These are phyloP conservation scores for Protobothrops flavoviridis DNA, from an alignment of 2,113 vertebrate species.

Conservation along the genomic window DNA sequence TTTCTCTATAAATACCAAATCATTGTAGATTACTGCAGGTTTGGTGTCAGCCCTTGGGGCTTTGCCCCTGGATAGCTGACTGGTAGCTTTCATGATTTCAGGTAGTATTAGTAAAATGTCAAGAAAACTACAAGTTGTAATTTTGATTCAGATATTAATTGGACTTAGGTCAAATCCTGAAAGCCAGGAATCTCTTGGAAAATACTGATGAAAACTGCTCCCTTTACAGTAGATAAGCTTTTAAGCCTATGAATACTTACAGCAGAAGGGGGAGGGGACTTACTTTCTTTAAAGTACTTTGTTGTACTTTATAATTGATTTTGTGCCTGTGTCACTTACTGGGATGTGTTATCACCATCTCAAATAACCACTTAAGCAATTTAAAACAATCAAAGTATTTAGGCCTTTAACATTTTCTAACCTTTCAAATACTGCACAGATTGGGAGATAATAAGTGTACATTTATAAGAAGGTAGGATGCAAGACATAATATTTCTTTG, in stretches of 20 bases:
- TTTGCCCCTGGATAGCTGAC: not conserved
- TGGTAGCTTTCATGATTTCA: not conserved
- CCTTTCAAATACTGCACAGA: constrained; percentile 5
- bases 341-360: constrained; percentile 30
- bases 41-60: not conserved
- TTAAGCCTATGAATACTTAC: not conserved
- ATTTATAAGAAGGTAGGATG: not conserved
- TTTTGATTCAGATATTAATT: not conserved
- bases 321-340: not conserved
- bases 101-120: not conserved
- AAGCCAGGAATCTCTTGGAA: not conserved
- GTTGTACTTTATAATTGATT: constrained; percentile 45
- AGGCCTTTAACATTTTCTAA: constrained; percentile 26
- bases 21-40: not conserved
- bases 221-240: not conserved
- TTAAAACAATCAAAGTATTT: constrained; percentile 55
- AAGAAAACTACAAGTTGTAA: constrained; percentile 3
- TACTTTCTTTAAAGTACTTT: not conserved
- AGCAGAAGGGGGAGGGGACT: fast-evolving
- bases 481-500: not conserved
- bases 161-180: constrained; percentile 1
- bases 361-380: constrained; percentile 47
- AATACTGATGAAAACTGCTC: not conserved
- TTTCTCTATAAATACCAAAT: not conserved
- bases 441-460: too few relatives aligned